Percentiles rank a stretch among this genome's conserved stretches.
Evolutionary conservation across 2,113 vertebrate genomes (phyloP).

Genomic region (human): DNA sequence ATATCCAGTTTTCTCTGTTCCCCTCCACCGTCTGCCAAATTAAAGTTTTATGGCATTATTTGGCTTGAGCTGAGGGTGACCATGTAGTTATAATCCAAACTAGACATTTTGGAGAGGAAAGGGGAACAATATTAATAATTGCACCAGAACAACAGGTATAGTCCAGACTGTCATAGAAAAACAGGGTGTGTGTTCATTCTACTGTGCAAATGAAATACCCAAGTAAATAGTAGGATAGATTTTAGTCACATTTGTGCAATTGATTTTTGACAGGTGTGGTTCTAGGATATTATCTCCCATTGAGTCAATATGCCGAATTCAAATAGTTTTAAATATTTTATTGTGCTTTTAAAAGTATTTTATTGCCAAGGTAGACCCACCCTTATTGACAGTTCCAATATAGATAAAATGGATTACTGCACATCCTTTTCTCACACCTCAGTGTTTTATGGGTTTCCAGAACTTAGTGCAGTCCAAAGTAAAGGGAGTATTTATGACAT

Average conservation of each 20-base stretch:
- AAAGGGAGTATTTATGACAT: slow-evolving; percentile 47
- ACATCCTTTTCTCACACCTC: slow-evolving; percentile 64
- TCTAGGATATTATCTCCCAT: slow-evolving; percentile 24
- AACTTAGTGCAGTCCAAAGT: slow-evolving; percentile 47
- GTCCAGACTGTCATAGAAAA: background rate
- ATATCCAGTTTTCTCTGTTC: background rate
- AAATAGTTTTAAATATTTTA: slow-evolving; percentile 54
- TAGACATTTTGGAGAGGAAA: background rate
- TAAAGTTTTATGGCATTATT: background rate
- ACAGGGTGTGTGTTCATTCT: background rate
- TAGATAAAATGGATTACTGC: slow-evolving; percentile 53
- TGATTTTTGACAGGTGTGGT: slow-evolving; percentile 30
- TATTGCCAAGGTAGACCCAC: background rate
- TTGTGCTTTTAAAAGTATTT: slow-evolving; percentile 41
- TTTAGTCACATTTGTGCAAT: background rate
- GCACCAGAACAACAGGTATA: background rate
- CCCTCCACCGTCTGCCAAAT: background rate
- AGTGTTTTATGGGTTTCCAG: slow-evolving; percentile 52
- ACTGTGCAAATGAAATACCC: background rate
- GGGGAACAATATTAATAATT: background rate
- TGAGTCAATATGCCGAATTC: slow-evolving; percentile 46
- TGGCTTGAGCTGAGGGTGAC: background rate
- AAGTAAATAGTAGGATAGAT: background rate
- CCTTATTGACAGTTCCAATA: slow-evolving; percentile 33
- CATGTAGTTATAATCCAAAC: background rate